Base-by-base conservation (phyloP, 2,888 invertebrate species). In the Tenthredo distinguenda region DNA sequence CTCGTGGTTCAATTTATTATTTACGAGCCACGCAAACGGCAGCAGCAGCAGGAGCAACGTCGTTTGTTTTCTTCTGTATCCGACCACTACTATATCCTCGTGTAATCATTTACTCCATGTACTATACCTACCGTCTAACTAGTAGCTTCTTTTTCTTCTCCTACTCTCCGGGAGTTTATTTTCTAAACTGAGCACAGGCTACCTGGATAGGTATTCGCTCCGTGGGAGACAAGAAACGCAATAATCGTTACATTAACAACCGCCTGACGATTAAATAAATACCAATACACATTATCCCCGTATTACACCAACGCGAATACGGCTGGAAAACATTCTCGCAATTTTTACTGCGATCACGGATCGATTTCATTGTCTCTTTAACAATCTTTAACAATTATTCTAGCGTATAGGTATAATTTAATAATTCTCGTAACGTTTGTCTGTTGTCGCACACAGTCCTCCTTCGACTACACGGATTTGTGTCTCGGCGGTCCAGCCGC, bases 381-480 rank as follows among this genome's bases (percentile, higher is more conserved):
- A 58, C 58, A 12, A 15, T 65, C 4, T 31, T 68, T 5, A 68
- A 15, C 5, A 12, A 31, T 34, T 34, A 12, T 26, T 62, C 12
- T n/a, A 21, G 26, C 6, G 0, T 12, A 62, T 6, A 26, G 21
- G 10, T 62, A 21, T 1, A 58, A 9, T 58, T 58, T n/a, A 58
- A n/a, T 15, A 26, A 26, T 15, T 68, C 1, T 68, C 12, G 31
- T 31, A 18, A 31, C 37, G 6, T 55, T 55, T 55, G 1, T 55
- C 55, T 55, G 7, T 55, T 55, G n/a, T 55, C 55, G n/a, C n/a
- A 88, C 15, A 15, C 95, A 98, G 98, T 97, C 97, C 89, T 93
- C 93, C 12, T 98, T 98, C 95, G 98, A 98, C 94, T 98, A 98
- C 94, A 97, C 98, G 94, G 98, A 98, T 94, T 95, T 98, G 92